phyloP scores from a whole-genome alignment of 2,888 invertebrate genomes.

The Syrista parreyssii region DNA sequence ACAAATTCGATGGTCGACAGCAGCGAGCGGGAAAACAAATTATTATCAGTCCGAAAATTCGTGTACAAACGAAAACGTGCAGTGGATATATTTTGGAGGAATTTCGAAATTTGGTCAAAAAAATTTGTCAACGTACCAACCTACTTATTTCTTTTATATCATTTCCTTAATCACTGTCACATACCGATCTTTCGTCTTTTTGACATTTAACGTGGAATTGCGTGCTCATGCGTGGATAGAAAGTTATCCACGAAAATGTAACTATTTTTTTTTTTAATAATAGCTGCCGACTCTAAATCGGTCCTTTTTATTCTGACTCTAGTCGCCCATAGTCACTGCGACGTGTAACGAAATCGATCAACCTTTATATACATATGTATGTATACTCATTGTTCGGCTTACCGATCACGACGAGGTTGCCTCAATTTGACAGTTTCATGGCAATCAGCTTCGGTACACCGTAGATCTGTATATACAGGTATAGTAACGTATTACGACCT shows the following conservation, averaged over 20 bases:
- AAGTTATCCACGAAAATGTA: neutral
- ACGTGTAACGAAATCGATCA: neutral
- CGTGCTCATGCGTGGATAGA: neutral
- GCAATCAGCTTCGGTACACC: neutral
- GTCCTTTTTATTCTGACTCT: neutral
- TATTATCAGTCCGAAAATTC: neutral
- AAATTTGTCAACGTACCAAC: neutral
- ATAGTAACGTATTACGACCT: slow-evolving; percentile 2
- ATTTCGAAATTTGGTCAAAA: neutral
- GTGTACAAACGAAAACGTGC: neutral
- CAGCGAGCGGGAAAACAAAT: neutral
- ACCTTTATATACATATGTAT: neutral
- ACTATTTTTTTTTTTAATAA: neutral
- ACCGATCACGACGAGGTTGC: neutral
- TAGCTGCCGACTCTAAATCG: neutral
- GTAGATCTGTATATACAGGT: neutral
- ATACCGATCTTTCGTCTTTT: neutral
- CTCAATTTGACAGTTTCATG: slow-evolving; percentile 8
- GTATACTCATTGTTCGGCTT: neutral
- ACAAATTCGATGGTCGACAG: neutral
- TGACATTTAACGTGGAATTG: neutral
- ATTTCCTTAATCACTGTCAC: neutral
- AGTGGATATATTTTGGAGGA: neutral
- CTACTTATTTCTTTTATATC: neutral
- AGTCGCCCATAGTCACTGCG: neutral